Conservation (phyloP, 2,888 invertebrate species). For the Cephus pulcher region DNA sequence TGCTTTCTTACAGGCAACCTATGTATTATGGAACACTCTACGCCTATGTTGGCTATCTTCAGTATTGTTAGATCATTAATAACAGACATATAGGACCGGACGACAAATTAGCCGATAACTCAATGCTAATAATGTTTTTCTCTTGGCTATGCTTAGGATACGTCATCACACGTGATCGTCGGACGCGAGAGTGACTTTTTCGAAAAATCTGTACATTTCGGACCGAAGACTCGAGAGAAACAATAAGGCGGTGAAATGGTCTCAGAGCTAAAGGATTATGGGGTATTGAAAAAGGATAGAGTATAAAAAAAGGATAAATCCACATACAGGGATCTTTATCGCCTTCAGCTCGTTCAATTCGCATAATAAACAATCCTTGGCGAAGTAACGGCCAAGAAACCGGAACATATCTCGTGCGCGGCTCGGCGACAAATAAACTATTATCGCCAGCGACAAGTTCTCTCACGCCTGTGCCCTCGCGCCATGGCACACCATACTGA, state of each 20-base stretch:
- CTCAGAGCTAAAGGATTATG: slow-evolving; percentile 26
- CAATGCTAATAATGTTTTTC: slow-evolving; percentile 53
- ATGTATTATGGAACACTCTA: too few species aligned
- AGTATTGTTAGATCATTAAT: slow-evolving; percentile 46
- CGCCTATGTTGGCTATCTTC: slow-evolving; percentile 7
- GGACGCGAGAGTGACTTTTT: too few species aligned
- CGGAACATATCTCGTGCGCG: slow-evolving; percentile 61
- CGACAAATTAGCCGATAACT: slow-evolving; percentile 57
- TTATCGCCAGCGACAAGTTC: slow-evolving; percentile 66
- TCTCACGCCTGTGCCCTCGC: slow-evolving; percentile 53
- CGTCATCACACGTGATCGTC: too few species aligned
- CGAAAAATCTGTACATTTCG: slow-evolving; percentile 27
- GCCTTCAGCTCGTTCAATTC: slow-evolving; percentile 63
- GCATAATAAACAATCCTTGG: slow-evolving; percentile 64
- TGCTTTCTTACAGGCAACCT: too few species aligned
- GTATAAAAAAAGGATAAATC: too few species aligned
- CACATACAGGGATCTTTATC: slow-evolving; percentile 57
- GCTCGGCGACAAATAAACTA: slow-evolving; percentile 65
- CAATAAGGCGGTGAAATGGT: slow-evolving; percentile 24
- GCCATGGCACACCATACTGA: slow-evolving; percentile 23
- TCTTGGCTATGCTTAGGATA: slow-evolving; percentile 21
- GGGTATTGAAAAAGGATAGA: slow-evolving; percentile 33
- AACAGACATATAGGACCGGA: slow-evolving; percentile 37
- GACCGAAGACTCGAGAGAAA: slow-evolving; percentile 18
- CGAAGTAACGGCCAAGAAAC: slow-evolving; percentile 55